Conservation (phyloP, 2,888 invertebrate species). For the Catonia carolina region DNA sequence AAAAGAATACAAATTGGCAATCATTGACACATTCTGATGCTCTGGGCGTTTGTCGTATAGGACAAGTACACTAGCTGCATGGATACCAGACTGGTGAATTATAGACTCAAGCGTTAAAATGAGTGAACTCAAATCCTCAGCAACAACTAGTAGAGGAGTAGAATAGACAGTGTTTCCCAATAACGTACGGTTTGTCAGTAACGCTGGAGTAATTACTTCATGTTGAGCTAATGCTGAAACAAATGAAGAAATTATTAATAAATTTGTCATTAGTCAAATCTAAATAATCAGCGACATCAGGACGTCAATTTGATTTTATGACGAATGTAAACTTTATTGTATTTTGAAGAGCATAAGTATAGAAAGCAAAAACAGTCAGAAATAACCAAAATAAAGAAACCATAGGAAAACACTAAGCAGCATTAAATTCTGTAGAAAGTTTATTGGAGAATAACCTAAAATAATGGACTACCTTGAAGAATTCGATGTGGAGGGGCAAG, state of each 20-base stretch:
- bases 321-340: too few relatives aligned
- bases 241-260: neutral
- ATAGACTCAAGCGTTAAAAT: slow-evolving; percentile 39
- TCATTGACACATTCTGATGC: slow-evolving; percentile 25
- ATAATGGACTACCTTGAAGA: too few relatives aligned
- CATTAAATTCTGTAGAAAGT: too few relatives aligned
- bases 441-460: too few relatives aligned
- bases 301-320: too few relatives aligned
- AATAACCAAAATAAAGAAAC: too few relatives aligned
- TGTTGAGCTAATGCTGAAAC: slow-evolving; percentile 26
- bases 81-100: slow-evolving; percentile 48
- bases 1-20: slow-evolving; percentile 34
- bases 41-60: slow-evolving; percentile 27
- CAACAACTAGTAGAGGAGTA: slow-evolving; percentile 37
- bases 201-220: slow-evolving; percentile 33
- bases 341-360: too few relatives aligned
- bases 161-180: slow-evolving; percentile 37
- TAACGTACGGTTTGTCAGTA: slow-evolving; percentile 35
- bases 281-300: too few relatives aligned
- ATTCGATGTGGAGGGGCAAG: too few relatives aligned
- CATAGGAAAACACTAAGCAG: too few relatives aligned
- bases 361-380: too few relatives aligned
- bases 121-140: slow-evolving; percentile 26
- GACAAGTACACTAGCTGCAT: slow-evolving; percentile 41
- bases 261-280: too few relatives aligned